These are phyloP conservation scores for Leptestheria dahalacensis DNA, from an alignment of 1,140 invertebrate genomes.

Conservation along the genomic window DNA sequence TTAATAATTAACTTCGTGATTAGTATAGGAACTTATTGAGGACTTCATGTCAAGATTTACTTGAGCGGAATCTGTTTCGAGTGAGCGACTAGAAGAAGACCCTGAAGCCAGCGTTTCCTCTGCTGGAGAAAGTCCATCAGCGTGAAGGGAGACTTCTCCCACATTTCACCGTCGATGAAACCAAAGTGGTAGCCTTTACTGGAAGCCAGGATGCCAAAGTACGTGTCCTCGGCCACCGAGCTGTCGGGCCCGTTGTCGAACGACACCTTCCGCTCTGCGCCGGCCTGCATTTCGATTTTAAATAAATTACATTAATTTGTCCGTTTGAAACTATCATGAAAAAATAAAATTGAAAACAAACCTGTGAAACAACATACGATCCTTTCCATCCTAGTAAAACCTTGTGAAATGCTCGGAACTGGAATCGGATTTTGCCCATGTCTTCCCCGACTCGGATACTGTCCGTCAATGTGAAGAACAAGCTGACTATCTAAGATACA, in stretches of 20 bases:
- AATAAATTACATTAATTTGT: not conserved
- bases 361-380: conserved; percentile 84
- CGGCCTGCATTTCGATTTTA: conserved; percentile 39
- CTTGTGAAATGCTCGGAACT: conserved; percentile 85
- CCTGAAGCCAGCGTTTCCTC: conserved; percentile 82
- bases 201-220: conserved; percentile 86
- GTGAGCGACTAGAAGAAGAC: conserved; percentile 86
- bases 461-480: conserved; percentile 91
- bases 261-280: conserved; percentile 73
- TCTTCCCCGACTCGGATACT: conserved; percentile 92
- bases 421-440: conserved; percentile 90
- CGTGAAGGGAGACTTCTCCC: conserved; percentile 93
- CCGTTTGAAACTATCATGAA: not conserved
- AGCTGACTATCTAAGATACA: conserved; percentile 59
- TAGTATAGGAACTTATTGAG: conserved; percentile 33
- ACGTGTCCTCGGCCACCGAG: conserved; percentile 94
- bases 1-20: conserved; percentile 7
- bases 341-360: conserved; percentile 24
- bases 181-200: conserved; percentile 72
- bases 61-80: conserved; percentile 64
- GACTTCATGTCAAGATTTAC: conserved; percentile 30
- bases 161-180: conserved; percentile 93
- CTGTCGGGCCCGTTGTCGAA: conserved; percentile 92
- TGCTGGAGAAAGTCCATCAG: conserved; percentile 90
- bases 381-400: conserved; percentile 96